phyloP scores from a whole-genome alignment of 1,140 invertebrate genomes.

The Panagrolaimus sp. region DNA sequence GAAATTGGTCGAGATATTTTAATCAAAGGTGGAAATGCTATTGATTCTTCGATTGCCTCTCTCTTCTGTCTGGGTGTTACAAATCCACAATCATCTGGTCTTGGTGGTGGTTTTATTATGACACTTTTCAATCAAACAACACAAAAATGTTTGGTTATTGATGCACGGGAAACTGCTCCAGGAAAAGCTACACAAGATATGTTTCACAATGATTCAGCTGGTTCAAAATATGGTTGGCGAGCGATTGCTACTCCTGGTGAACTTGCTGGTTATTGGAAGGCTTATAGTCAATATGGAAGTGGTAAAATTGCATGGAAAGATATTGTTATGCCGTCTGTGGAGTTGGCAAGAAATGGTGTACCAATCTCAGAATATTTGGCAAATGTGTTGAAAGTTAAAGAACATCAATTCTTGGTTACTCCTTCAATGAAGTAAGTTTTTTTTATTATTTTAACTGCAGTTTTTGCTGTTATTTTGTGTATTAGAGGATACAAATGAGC shows the following conservation, averaged over 20 bases:
- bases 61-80: conserved; percentile 79
- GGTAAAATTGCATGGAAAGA: conserved; percentile 71
- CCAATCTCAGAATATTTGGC: conserved; percentile 52
- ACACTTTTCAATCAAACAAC: conserved; percentile 67
- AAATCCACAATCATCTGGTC: conserved; percentile 70
- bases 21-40: conserved; percentile 72
- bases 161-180: conserved; percentile 77
- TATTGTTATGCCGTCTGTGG: conserved; percentile 71
- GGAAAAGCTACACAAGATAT: conserved; percentile 66
- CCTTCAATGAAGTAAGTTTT: conserved; percentile 47
- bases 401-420: conserved; percentile 48
- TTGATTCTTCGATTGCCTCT: conserved; percentile 76
- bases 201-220: conserved; percentile 65
- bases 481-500: too few relatives aligned
- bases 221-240: conserved; percentile 63
- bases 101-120: conserved; percentile 80
- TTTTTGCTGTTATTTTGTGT: not conserved
- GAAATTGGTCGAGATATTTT: conserved; percentile 67
- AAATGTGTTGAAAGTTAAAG: conserved; percentile 54
- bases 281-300: conserved; percentile 72
- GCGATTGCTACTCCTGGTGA: conserved; percentile 83
- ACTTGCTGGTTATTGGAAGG: conserved; percentile 76
- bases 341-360: conserved; percentile 67
- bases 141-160: conserved; percentile 61
- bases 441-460: not conserved